A percentile compares a stretch with the other conserved stretches of the same genome.
These are phyloP conservation scores for Chorisops tibialis DNA, from an alignment of 2,888 invertebrate species.

Conservation along the genomic window DNA sequence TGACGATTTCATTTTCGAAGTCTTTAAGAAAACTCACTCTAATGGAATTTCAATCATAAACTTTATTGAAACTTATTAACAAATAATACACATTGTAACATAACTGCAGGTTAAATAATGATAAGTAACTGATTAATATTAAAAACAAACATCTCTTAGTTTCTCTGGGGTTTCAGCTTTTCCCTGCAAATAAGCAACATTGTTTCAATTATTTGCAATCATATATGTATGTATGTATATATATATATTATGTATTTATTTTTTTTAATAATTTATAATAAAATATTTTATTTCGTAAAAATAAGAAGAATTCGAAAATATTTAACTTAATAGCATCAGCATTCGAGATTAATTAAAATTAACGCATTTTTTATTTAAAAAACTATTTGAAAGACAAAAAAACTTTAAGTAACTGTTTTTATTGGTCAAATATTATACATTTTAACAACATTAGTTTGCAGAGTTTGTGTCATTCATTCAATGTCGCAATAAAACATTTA, in stretches of 20 bases:
- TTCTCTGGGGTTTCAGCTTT: slow-evolving; percentile 30
- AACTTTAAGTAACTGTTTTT: slow-evolving; percentile 11
- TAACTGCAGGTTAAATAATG: slow-evolving; percentile 3
- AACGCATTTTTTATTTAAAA: too few relatives aligned
- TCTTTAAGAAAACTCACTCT: not conserved
- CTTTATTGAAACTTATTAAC: not conserved
- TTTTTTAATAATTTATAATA: too few relatives aligned
- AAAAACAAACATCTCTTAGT: slow-evolving; percentile 15
- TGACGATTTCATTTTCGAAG: too few relatives aligned
- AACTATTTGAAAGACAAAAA: not conserved
- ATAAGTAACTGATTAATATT: not conserved
- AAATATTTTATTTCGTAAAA: too few relatives aligned
- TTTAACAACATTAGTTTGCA: slow-evolving; percentile 18
- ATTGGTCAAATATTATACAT: slow-evolving; percentile 24
- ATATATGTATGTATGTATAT: too few relatives aligned
- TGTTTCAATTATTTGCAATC: too few relatives aligned
- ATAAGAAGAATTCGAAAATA: too few relatives aligned
- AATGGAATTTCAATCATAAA: not conserved
- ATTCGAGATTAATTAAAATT: too few relatives aligned
- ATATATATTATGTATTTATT: too few relatives aligned
- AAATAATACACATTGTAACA: slow-evolving; percentile 8
- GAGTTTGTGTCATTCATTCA: slow-evolving; percentile 1
- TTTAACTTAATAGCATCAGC: too few relatives aligned
- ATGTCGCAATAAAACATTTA: too few relatives aligned
- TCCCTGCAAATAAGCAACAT: slow-evolving; percentile 29